These are phyloP conservation scores for Sialis fuliginosa DNA, from an alignment of 2,888 invertebrate genomes.

Conservation along the genomic window DNA sequence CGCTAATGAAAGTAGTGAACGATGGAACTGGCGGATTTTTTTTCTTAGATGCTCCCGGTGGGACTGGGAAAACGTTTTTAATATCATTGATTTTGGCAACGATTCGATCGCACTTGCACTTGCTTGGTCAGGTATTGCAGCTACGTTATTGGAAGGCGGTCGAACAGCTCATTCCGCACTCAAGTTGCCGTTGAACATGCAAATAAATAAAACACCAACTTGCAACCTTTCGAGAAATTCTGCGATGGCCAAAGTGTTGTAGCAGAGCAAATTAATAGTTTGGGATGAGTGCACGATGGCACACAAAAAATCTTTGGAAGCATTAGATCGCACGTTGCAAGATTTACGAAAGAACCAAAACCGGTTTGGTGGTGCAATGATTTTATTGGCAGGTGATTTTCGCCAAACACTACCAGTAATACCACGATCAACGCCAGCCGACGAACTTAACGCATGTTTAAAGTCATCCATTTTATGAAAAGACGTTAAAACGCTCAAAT, in stretches of 20 bases:
- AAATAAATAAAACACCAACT: slow-evolving; percentile 13
- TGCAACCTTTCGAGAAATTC: slow-evolving; percentile 17
- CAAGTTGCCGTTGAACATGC: slow-evolving; percentile 19
- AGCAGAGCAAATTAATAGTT: slow-evolving; percentile 17
- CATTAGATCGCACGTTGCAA: slow-evolving; percentile 15
- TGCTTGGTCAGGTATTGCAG: slow-evolving; percentile 26
- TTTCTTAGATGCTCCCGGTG: slow-evolving; percentile 14
- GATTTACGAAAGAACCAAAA: slow-evolving; percentile 13
- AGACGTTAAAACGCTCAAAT: slow-evolving; percentile 10
- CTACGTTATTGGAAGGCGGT: slow-evolving; percentile 21
- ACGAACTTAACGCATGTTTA: slow-evolving; percentile 18
- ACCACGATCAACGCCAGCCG: slow-evolving; percentile 15
- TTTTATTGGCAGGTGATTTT: slow-evolving; percentile 18
- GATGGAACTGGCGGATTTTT: slow-evolving; percentile 9
- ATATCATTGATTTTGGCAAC: slow-evolving; percentile 19
- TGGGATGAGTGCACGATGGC: slow-evolving; percentile 25
- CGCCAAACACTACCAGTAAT: slow-evolving; percentile 18
- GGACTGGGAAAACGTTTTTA: slow-evolving; percentile 15
- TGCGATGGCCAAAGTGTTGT: slow-evolving; percentile 15
- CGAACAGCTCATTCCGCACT: slow-evolving; percentile 22
- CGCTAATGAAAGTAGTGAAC: slow-evolving; percentile 13
- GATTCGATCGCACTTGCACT: slow-evolving; percentile 20
- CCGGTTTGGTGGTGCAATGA: slow-evolving; percentile 15
- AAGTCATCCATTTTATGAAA: slow-evolving; percentile 12
- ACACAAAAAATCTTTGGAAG: slow-evolving; percentile 18